Conservation (phyloP, 1,140 invertebrate genomes). For the Eumeta japonica region DNA sequence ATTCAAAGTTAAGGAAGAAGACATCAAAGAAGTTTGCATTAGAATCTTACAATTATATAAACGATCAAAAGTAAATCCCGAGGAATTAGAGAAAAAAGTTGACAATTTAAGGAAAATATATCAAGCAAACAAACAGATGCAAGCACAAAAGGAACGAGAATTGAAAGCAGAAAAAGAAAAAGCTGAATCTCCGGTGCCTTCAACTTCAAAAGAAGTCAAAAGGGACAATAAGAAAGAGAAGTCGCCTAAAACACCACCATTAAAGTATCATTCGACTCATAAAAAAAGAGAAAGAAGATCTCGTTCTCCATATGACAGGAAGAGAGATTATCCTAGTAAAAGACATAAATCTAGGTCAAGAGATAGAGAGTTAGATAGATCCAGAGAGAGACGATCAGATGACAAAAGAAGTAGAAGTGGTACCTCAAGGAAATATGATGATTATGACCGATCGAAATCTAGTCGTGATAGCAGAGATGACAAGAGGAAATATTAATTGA, state of each 20-base stretch:
- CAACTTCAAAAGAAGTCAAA: constrained; percentile 42
- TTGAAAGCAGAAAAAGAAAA: constrained; percentile 39
- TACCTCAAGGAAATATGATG: constrained; percentile 49
- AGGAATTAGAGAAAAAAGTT: constrained; percentile 47
- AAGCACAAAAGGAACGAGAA: constrained; percentile 38
- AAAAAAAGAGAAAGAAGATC: constrained; percentile 52
- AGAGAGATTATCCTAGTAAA: constrained; percentile 48
- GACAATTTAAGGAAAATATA: constrained; percentile 42
- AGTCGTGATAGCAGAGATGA: constrained; percentile 47
- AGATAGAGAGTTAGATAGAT: constrained; percentile 39
- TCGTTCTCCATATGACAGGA: constrained; percentile 51
- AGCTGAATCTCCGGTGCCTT: constrained; percentile 33
- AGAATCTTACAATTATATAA: constrained; percentile 84
- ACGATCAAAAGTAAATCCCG: constrained; percentile 69
- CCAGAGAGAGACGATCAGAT: constrained; percentile 36
- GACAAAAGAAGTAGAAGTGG: constrained; percentile 32
- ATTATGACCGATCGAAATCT: constrained; percentile 49
- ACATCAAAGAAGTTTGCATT: constrained; percentile 82
- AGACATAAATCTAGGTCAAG: constrained; percentile 46
- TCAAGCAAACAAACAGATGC: constrained; percentile 48
- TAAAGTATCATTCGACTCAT: constrained; percentile 49
- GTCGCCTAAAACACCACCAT: constrained; percentile 44
- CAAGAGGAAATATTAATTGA: constrained; percentile 47
- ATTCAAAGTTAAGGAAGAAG: constrained; percentile 79
- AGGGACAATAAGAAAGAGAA: constrained; percentile 45